Conservation (phyloP, 2,797 vertebrate genomes). For the Gambusia yucatana region DNA sequence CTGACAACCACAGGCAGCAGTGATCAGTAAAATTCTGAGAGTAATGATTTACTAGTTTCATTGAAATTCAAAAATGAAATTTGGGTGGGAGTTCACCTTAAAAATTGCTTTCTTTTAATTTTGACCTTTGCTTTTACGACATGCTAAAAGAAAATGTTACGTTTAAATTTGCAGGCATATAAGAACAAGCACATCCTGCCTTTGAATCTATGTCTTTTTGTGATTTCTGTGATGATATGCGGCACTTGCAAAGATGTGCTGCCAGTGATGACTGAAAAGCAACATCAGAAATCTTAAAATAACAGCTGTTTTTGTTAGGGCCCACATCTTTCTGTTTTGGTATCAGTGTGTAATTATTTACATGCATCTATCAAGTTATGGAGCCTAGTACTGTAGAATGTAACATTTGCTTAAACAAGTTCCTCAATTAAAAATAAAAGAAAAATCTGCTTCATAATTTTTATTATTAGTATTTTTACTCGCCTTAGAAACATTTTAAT, state of each 20-base stretch:
- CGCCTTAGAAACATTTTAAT: neutral
- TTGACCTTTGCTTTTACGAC: neutral
- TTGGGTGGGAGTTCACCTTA: neutral
- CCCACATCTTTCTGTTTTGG: neutral
- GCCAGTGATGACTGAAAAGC: neutral
- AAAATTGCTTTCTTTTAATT: neutral
- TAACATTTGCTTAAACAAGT: neutral
- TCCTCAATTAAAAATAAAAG: neutral
- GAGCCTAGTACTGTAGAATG: neutral
- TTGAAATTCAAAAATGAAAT: neutral
- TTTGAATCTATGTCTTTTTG: neutral
- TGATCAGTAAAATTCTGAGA: constrained; percentile 60
- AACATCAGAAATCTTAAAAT: neutral
- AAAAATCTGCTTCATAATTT: neutral
- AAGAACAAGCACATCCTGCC: neutral
- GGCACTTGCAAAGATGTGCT: neutral
- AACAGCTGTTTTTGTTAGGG: neutral
- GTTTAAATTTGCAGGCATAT: neutral
- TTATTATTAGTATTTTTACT: neutral
- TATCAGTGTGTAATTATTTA: neutral
- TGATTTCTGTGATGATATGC: neutral
- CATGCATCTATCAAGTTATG: neutral
- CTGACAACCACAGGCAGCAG: constrained; percentile 68
- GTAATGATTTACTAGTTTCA: neutral
- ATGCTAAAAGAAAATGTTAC: neutral